phyloP scores from a whole-genome alignment of 2,888 invertebrate species.

The Standfussiana lucernea region DNA sequence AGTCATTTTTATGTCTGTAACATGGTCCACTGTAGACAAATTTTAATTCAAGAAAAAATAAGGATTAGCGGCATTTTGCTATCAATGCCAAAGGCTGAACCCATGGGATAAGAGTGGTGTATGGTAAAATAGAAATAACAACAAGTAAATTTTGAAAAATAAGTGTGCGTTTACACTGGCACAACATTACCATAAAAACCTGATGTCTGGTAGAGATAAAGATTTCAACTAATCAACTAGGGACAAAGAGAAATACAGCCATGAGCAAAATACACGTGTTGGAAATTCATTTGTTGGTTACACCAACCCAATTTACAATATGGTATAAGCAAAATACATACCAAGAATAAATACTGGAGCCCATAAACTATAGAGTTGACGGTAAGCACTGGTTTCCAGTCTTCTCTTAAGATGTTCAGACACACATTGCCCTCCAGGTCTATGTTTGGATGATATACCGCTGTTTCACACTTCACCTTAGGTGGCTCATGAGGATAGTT shows the following conservation, averaged over 20 bases:
- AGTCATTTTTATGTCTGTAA: conserved; percentile 9
- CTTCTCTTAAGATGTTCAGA: conserved; percentile 98
- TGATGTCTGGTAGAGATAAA: background rate
- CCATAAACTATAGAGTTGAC: conserved; percentile 99
- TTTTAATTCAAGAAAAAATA: background rate
- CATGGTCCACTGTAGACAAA: background rate
- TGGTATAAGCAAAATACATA: conserved; percentile 77
- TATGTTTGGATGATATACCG: conserved; percentile 99
- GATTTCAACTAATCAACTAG: background rate
- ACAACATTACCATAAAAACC: background rate
- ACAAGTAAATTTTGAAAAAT: conserved; percentile 3
- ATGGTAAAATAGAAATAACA: background rate
- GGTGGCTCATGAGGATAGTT: conserved; percentile 99
- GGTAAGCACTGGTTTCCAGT: conserved; percentile 99
- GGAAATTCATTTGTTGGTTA: background rate
- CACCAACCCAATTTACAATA: background rate
- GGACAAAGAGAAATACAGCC: background rate
- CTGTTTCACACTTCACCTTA: conserved; percentile 99
- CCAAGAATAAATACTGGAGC: conserved; percentile 98
- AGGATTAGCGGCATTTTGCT: background rate
- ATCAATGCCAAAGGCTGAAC: background rate
- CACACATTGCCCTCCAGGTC: conserved; percentile 99
- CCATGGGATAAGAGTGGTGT: background rate
- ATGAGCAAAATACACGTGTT: background rate
- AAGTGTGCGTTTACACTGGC: background rate